Evolutionary conservation across 1,140 invertebrate genomes (phyloP).

Genomic region (Aphaenogaster rudis): DNA sequence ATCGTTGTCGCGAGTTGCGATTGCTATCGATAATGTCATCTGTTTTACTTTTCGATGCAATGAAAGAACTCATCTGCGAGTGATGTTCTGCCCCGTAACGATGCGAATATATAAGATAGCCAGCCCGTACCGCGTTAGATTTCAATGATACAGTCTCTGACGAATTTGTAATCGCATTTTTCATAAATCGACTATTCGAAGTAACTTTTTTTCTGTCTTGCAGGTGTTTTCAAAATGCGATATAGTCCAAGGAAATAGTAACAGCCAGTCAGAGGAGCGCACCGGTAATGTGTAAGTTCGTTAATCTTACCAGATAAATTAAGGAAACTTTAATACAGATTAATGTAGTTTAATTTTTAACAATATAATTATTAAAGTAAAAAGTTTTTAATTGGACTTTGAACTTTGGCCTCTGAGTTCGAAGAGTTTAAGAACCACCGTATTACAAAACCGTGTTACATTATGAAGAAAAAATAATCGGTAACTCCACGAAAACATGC

Average conservation of each 20-base stretch:
- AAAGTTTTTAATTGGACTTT: neutral
- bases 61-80: neutral
- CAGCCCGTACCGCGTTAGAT: neutral
- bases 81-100: neutral
- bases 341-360: neutral
- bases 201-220: neutral
- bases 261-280: neutral
- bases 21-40: slow-evolving; percentile 37
- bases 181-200: neutral
- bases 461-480: slow-evolving; percentile 6
- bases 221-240: neutral
- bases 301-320: neutral
- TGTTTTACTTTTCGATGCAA: slow-evolving; percentile 8
- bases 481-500: neutral
- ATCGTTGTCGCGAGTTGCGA: neutral
- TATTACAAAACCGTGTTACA: neutral
- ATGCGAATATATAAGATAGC: neutral
- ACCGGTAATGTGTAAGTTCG: neutral
- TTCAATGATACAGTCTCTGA: neutral
- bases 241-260: neutral
- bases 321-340: neutral
- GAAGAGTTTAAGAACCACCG: neutral
- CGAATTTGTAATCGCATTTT: neutral
- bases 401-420: neutral
- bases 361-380: slow-evolving; percentile 1